Evolutionary conservation across 2,888 invertebrate species (phyloP), one percentile per base, ranked within the genome.

Genomic region (Melinopterus prodromus): DNA sequence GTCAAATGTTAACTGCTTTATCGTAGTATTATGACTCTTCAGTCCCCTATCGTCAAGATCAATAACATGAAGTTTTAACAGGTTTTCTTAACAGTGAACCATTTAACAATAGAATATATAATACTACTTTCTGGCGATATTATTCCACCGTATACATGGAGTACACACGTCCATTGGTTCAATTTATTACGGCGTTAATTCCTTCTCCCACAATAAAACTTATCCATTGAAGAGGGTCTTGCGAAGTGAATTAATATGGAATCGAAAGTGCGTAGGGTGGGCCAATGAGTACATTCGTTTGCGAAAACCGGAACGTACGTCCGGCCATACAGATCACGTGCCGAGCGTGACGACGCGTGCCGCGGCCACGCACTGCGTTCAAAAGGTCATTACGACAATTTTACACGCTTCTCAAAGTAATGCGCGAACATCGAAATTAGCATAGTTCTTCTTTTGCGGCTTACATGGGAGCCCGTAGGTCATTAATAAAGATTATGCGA

Each of bases 341-440:
- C 77, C 75, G 74, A 78, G 81, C 77, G 79, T 81, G 76, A 76
- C 77, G 82, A 69, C 84, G 83, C 84, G 85, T 82, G 85, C 15
- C 77, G 82, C 82, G 79, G 84, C 83, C 81, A 80, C 84, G 84
- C 83, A 83, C 83, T 81, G 81, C 80, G 81, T 81, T 82, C 81
- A 78, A 79, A 80, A 80, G 81, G 74, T 80, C 78, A 81, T 79
- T 79, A 81, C 72, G 75, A 75, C 77, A 76, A 79, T 74, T 74
- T 74, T 74, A 35, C 35, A 74, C 74, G 74, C 26, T 74, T 37
- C 37, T 36, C 26, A 74, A n/a, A 35, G 36, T 35, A 37, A 74
- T 36, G 74, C 74, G 74, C 74, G 74, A 74, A 74, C 74, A 74
- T 74, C 36, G 74, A 74, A 74, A 36, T 53, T 53, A 53, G 53